Percentiles rank a stretch among this genome's conserved stretches.
These are phyloP conservation scores for Syngnathus rostellatus DNA, from an alignment of 2,797 vertebrate species.

Conservation along the genomic window DNA sequence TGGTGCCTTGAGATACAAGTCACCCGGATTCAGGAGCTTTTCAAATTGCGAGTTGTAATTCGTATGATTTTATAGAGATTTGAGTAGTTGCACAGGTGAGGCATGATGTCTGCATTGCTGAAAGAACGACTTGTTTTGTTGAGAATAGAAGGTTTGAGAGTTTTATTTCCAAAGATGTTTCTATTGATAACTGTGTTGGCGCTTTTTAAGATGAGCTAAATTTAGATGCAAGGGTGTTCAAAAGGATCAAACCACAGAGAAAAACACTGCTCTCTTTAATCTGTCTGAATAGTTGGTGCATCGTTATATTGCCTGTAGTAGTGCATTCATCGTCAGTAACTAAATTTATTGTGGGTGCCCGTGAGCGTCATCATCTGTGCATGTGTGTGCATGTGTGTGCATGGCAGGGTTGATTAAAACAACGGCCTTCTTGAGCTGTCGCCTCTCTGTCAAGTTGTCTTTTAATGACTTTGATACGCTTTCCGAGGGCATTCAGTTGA, in stretches of 20 bases:
- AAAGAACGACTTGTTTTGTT: not conserved
- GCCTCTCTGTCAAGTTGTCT: not conserved
- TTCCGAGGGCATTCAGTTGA: not conserved
- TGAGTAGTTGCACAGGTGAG: no score
- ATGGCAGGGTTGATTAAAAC: not conserved
- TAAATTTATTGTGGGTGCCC: slow-evolving; percentile 17
- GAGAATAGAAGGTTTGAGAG: not conserved
- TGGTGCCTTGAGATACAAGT: no score
- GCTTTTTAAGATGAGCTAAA: not conserved
- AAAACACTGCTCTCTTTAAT: not conserved
- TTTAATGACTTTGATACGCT: slow-evolving; percentile 4
- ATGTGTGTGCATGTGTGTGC: slow-evolving; percentile 18
- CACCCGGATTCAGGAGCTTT: no score
- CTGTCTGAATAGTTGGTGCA: not conserved
- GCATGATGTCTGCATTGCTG: no score
- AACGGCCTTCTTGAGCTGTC: slow-evolving; percentile 9
- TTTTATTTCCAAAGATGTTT: not conserved
- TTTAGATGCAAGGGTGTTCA: not conserved
- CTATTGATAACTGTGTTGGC: not conserved
- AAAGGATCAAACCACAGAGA: not conserved
- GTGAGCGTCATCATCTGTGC: slow-evolving; percentile 38
- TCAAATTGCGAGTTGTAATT: no score
- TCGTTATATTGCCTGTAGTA: not conserved
- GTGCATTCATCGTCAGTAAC: no score
- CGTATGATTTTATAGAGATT: no score